These are phyloP conservation scores for Theristicus caerulescens DNA, from an alignment of 2,113 vertebrate genomes.

Conservation along the genomic window DNA sequence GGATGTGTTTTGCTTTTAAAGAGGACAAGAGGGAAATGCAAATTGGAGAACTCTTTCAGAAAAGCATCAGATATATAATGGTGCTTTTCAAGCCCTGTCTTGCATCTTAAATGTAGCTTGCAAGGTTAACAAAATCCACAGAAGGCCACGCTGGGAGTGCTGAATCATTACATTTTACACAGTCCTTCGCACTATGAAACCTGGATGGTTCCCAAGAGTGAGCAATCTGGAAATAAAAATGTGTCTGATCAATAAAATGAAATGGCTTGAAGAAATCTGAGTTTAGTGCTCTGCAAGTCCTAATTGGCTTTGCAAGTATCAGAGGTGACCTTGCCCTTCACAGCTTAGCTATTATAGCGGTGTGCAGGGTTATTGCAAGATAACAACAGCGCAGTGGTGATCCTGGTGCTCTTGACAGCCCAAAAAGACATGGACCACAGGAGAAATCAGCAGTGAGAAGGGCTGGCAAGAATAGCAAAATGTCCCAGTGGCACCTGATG, in stretches of 20 bases:
- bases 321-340: conserved; percentile 9
- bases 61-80: not conserved
- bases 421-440: not conserved
- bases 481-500: too few relatives aligned
- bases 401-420: not conserved
- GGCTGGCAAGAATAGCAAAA: not conserved
- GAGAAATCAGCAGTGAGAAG: not conserved
- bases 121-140: conserved; percentile 38
- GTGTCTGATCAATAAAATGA: conserved; percentile 52
- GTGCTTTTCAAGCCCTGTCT: not conserved
- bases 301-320: conserved; percentile 7
- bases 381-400: not conserved
- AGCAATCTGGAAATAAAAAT: conserved; percentile 46
- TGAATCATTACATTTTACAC: conserved; percentile 43
- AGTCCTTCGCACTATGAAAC: conserved; percentile 19
- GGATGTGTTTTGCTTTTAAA: not conserved
- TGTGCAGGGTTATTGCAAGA: not conserved
- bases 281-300: not conserved
- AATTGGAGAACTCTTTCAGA: not conserved
- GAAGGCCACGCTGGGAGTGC: not conserved
- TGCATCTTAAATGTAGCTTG: not conserved
- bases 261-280: conserved; percentile 44
- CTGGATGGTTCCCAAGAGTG: conserved; percentile 42
- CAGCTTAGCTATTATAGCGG: not conserved
- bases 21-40: not conserved